phyloP scores from a whole-genome alignment of 2,888 invertebrate genomes.

The Mesorhabditis spiculigera region DNA sequence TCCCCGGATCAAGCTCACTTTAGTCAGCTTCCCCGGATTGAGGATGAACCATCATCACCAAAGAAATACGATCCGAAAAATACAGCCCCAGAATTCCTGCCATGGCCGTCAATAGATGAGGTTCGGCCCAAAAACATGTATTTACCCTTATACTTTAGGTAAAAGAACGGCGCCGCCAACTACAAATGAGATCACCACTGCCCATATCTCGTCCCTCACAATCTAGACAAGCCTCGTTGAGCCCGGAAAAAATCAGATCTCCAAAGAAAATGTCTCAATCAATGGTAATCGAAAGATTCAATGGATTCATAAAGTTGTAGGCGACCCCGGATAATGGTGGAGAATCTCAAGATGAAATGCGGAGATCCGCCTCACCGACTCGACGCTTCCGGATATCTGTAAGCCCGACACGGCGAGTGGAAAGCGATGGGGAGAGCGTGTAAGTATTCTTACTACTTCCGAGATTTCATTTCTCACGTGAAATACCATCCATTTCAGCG shows the following conservation, averaged over 20 bases:
- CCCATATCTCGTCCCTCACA: not conserved
- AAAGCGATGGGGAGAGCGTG: slow-evolving; percentile 24
- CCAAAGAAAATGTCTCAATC: not conserved
- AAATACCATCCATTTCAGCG: not conserved
- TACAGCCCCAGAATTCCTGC: slow-evolving; percentile 45
- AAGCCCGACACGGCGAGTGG: slow-evolving; percentile 47
- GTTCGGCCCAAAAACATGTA: slow-evolving; percentile 25
- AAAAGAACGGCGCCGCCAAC: slow-evolving; percentile 3
- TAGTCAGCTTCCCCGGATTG: not conserved
- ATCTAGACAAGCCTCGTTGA: not conserved
- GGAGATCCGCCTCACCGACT: slow-evolving; percentile 23
- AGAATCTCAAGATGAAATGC: not conserved
- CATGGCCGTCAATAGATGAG: slow-evolving; percentile 56
- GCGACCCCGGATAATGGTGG: not conserved
- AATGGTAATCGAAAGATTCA: not conserved
- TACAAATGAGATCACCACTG: not conserved
- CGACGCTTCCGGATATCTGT: slow-evolving; percentile 53
- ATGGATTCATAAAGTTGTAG: slow-evolving; percentile 1
- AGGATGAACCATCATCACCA: slow-evolving; percentile 7
- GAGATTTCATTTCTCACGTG: not conserved
- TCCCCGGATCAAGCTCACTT: not conserved
- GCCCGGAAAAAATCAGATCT: not conserved
- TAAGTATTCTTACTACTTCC: slow-evolving; percentile 3
- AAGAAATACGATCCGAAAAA: slow-evolving; percentile 22
- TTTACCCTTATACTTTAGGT: not conserved